Conservation (phyloP, 2,797 vertebrate species). For the Selene dorsalis region DNA sequence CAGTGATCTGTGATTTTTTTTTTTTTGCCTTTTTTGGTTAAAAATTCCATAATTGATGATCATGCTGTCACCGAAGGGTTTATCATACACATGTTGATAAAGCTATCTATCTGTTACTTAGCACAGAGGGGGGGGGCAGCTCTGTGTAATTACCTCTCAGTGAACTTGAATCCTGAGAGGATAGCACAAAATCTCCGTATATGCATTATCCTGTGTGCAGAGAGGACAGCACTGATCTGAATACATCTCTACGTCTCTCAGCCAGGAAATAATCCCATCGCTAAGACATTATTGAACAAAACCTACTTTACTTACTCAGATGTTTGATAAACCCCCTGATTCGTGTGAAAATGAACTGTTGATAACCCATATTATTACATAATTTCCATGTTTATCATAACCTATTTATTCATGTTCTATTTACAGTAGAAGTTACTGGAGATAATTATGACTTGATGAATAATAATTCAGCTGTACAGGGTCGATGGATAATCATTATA, state of each 20-base stretch:
- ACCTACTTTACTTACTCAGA: slow-evolving; percentile 1
- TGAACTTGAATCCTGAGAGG: no score
- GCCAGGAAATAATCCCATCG: neutral
- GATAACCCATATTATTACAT: slow-evolving; percentile 36
- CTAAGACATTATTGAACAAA: slow-evolving; percentile 16
- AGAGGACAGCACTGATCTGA: no score
- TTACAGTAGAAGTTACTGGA: slow-evolving; percentile 25
- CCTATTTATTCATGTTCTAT: slow-evolving; percentile 43
- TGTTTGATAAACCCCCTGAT: slow-evolving; percentile 4
- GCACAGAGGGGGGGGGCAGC: no score
- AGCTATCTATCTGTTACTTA: no score
- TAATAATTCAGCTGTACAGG: neutral
- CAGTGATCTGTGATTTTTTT: neutral
- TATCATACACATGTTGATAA: no score
- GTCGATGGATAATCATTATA: slow-evolving; percentile 16
- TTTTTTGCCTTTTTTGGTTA: neutral
- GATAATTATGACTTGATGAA: slow-evolving; percentile 12
- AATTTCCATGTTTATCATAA: slow-evolving; percentile 28
- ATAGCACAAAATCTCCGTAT: no score
- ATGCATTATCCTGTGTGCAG: no score
- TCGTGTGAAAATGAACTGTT: slow-evolving; percentile 27
- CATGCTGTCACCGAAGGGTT: no score
- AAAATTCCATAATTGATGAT: neutral
- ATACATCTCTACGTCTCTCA: neutral
- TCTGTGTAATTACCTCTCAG: no score